Evolutionary conservation across 2,888 invertebrate species (phyloP).

Genomic region (Lycocerus yunnanus): DNA sequence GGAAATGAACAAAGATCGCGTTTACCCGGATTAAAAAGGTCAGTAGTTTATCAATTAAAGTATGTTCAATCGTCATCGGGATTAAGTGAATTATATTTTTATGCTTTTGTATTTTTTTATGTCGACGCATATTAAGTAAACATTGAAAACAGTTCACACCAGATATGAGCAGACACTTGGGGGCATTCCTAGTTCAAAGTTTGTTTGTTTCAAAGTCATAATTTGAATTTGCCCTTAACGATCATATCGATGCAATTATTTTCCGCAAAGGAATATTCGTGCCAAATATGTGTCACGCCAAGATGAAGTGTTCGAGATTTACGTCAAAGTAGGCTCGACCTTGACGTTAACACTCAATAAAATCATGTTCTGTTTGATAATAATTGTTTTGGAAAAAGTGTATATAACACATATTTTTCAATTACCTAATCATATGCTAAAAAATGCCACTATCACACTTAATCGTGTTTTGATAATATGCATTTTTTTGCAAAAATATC

Average conservation of each 20-base stretch:
- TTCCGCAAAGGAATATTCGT: background rate
- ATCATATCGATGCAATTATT: background rate
- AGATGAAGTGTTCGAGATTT: background rate
- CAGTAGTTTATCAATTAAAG: slow-evolving; percentile 40
- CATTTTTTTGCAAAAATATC: background rate
- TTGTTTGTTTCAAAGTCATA: background rate
- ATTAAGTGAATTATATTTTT: slow-evolving; percentile 14
- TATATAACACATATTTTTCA: background rate
- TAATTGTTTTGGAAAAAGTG: background rate
- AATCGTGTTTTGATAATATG: background rate
- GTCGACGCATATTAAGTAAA: slow-evolving; percentile 9
- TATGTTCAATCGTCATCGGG: slow-evolving; percentile 25
- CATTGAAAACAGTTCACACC: slow-evolving; percentile 10
- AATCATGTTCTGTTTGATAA: background rate
- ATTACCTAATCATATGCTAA: background rate
- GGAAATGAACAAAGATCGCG: slow-evolving; percentile 47
- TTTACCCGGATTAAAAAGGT: slow-evolving; percentile 40
- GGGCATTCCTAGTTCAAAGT: background rate
- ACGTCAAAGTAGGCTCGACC: background rate
- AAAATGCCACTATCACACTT: background rate
- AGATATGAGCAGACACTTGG: slow-evolving; percentile 2
- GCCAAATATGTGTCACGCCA: background rate
- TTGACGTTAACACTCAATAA: background rate
- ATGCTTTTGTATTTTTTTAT: slow-evolving; percentile 12
- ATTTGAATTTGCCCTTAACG: background rate